These are phyloP conservation scores for Dynastes grantii DNA, from an alignment of 2,888 invertebrate genomes.

Conservation along the genomic window DNA sequence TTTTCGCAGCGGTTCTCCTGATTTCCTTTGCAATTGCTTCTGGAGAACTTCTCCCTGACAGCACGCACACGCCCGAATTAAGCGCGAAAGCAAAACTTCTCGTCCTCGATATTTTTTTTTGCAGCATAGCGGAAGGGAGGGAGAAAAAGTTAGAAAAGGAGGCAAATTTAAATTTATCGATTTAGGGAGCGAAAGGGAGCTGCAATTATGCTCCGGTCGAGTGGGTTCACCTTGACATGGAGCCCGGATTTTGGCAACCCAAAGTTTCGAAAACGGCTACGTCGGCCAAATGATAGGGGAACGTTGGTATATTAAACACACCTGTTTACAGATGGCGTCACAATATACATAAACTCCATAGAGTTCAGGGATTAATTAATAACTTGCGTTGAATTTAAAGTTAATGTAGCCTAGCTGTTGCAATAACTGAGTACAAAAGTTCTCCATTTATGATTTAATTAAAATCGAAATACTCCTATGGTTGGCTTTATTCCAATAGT, in stretches of 20 bases:
- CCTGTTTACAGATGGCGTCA: conserved; percentile 28
- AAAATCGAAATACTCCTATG: not conserved
- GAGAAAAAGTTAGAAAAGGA: not conserved
- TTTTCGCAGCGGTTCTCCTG: not conserved
- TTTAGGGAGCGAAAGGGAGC: not conserved
- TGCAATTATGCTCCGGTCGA: conserved; percentile 7
- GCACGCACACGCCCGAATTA: not conserved
- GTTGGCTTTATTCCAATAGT: not conserved
- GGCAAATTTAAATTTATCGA: conserved; percentile 29
- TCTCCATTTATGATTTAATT: not conserved
- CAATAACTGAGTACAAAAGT: not conserved
- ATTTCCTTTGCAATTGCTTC: not conserved
- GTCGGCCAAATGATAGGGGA: not conserved
- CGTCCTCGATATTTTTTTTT: not conserved
- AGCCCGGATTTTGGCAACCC: conserved; percentile 37
- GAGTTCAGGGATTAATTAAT: conserved; percentile 19
- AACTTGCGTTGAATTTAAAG: conserved; percentile 5
- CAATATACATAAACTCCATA: not conserved
- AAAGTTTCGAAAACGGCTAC: conserved; percentile 1
- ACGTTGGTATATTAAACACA: conserved; percentile 23
- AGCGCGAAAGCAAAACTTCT: not conserved
- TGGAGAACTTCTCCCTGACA: not conserved
- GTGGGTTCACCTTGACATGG: conserved; percentile 35
- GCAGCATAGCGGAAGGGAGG: not conserved
- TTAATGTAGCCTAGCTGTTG: not conserved